phyloP scores from a whole-genome alignment of 2,888 invertebrate genomes.

The Hypena proboscidalis region DNA sequence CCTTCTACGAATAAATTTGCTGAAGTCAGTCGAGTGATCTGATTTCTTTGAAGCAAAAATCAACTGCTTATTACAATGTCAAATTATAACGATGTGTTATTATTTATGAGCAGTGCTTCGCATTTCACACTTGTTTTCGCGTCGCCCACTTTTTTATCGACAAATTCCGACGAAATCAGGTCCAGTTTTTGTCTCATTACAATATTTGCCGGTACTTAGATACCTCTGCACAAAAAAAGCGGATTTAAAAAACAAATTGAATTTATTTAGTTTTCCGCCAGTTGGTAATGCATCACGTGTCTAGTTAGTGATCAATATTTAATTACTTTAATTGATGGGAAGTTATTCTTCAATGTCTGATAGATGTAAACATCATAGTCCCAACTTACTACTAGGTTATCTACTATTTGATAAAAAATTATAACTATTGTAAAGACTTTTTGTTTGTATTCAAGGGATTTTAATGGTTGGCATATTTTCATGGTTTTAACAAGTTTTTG shows the following conservation, averaged over 20 bases:
- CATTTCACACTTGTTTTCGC: conserved; percentile 30
- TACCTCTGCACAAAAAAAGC: conserved; percentile 16
- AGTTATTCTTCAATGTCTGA: no score
- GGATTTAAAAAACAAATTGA: not conserved
- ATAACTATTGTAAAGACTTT: no score
- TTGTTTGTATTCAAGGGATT: no score
- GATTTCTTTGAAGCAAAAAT: not conserved
- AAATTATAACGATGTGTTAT: conserved; percentile 18
- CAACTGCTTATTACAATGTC: not conserved
- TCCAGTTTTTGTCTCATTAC: conserved; percentile 48
- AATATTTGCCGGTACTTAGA: conserved; percentile 22
- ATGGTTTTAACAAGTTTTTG: no score
- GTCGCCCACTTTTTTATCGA: conserved; percentile 56
- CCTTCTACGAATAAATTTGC: not conserved
- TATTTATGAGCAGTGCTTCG: conserved; percentile 16
- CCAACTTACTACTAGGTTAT: no score
- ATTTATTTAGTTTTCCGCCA: not conserved
- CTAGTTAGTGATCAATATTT: no score
- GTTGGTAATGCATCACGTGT: no score
- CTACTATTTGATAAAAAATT: no score
- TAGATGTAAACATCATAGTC: no score
- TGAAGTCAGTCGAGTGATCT: not conserved
- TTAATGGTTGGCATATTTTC: no score
- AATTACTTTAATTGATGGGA: no score
- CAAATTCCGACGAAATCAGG: conserved; percentile 52